Percentiles rank a stretch among this genome's conserved stretches.
These are phyloP conservation scores for Meghimatium bilineatum DNA, from an alignment of 2,888 invertebrate species.

Conservation along the genomic window DNA sequence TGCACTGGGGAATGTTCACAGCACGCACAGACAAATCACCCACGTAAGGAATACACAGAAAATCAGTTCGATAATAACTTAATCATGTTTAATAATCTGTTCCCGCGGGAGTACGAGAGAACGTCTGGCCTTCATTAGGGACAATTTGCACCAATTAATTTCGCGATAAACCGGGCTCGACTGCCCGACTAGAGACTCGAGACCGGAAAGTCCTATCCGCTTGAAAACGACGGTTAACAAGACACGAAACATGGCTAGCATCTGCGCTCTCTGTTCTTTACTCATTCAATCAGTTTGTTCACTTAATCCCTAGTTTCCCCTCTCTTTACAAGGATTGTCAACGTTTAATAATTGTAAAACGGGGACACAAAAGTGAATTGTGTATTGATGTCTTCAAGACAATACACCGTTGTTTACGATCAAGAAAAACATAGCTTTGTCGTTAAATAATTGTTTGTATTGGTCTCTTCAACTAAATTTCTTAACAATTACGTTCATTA, in stretches of 20 bases:
- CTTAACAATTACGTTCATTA: too few relatives aligned
- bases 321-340: not conserved
- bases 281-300: not conserved
- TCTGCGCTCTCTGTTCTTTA: conserved; percentile 35
- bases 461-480: too few relatives aligned
- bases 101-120: conserved; percentile 34
- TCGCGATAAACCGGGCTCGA: conserved; percentile 35
- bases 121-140: conserved; percentile 46
- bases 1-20: too few relatives aligned
- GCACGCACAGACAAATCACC: not conserved
- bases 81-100: conserved; percentile 45
- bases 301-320: not conserved
- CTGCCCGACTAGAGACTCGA: conserved; percentile 33
- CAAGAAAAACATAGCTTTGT: too few relatives aligned
- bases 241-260: conserved; percentile 25
- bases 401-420: too few relatives aligned
- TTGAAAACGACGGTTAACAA: conserved; percentile 42
- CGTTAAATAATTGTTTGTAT: too few relatives aligned
- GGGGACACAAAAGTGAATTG: not conserved
- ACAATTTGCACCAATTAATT: conserved; percentile 48
- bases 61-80: conserved; percentile 35
- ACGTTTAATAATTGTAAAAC: not conserved
- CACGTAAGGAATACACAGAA: conserved; percentile 18
- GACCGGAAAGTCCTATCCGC: conserved; percentile 42
- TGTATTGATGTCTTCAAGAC: too few relatives aligned